Evolutionary conservation across 2,113 vertebrate species (phyloP), one percentile per base, ranked within the genome.

Genomic region (Brachirus orientalis): DNA sequence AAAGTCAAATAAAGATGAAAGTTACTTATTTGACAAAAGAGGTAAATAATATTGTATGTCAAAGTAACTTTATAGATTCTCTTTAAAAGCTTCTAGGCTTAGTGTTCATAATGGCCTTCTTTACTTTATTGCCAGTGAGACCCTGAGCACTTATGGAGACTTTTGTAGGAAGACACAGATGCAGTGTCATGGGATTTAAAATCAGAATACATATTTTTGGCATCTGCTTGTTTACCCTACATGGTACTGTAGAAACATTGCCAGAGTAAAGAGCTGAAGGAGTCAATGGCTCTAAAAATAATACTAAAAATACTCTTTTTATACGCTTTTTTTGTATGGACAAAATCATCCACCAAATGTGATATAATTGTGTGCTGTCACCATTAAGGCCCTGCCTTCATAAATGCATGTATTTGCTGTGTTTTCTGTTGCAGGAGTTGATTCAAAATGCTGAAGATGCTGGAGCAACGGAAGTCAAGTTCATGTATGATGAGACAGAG

Each of bases 361-460:
- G 50, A 63, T 55, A 3, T 59, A 37, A 62, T 14, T 0, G 2
- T 59, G 10, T 9, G 10, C 8, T 28, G 63, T 41, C 47, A 37
- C 38, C 57, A 11, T n/a, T 17, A 58, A 62, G 17, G 1, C 1
- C 12, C 28, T 47, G 10, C 4, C 9, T 48, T 60, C 10, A 16
- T 56, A 40, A 44, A 36, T 38, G 8, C 20, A 19, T 35, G 14
- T 9, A 3, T 53, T 45, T 65, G 16, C 22, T 62, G 6, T 36
- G 4, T 69, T 78, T 63, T 52, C 17, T 68, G 68, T 65, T 83
- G 40, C 84, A 99, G 98, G 98, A 99, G 65, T 88, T 99, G 88
- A 99, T 99, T 89, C 97, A 99, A 87, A 99, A 99, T 90, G 97
- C 98, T 52, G 98, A 99, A 84, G 98, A 99, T 91, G 98, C 98